Evolutionary conservation across 2,113 vertebrate genomes (phyloP), one percentile per base, ranked within the genome.

Genomic region (Grus americana): DNA sequence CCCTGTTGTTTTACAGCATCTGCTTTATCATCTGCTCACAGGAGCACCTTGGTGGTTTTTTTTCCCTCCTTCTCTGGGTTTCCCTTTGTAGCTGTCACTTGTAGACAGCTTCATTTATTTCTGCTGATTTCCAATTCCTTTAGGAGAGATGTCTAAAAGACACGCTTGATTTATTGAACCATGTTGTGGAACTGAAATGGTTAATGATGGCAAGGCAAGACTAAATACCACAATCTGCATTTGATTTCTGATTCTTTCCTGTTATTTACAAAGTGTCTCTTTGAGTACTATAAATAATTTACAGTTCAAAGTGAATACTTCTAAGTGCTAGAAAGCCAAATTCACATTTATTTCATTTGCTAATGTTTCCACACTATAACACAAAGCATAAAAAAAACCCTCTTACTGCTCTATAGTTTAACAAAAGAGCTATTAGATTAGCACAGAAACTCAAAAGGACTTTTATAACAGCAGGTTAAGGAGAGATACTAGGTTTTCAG

Each of bases 201-300:
- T 98, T 97, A 97, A 96, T 11, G 5, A 84, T 72, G 80, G 74
- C 42, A 94, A 91, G 88, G 89, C 88, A 89, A 89, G 86, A 65
- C 62, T 94, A 94, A 96, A 95, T 91, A 86, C 92, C 70, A 76
- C 92, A 96, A 93, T 96, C 93, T 97, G 80, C 73, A 93, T 95
- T 97, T 97, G 81, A 97, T 97, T 97, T 97, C 76, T 96, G 72
- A 90, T 62, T 58, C 66, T 97, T 97, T 98, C 96, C 94, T 98
- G 88, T 95, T 97, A 95, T 94, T 98, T 98, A 96, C 93, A 79
- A 96, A 96, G 86, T 92, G 47, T 95, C 73, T 96, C 88, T 88
- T 91, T 91, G 90, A 94, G 87, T 94, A 90, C 79, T 61, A 92
- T 98, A 97, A 98, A 97, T 97, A 97, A 97, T 97, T 98, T 95